Percentiles rank a stretch among this genome's conserved stretches.
These are phyloP conservation scores for Pagrus major DNA, from an alignment of 2,113 vertebrate genomes.

Conservation along the genomic window DNA sequence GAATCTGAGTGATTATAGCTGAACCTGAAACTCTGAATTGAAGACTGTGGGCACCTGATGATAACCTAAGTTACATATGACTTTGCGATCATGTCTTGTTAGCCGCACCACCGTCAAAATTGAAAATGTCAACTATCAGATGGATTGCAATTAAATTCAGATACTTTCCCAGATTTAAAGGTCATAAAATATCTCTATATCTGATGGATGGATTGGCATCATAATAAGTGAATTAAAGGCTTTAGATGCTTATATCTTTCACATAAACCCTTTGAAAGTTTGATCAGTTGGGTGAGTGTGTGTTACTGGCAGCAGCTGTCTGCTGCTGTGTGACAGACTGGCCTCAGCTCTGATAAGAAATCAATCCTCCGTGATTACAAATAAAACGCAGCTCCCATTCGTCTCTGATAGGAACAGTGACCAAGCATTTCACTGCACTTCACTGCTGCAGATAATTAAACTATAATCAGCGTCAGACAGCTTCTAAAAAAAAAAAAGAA, in stretches of 20 bases:
- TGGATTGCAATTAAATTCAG: no score
- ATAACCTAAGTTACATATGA: no score
- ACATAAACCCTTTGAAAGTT: neutral
- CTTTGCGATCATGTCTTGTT: no score
- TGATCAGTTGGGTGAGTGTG: neutral
- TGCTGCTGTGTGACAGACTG: conserved; percentile 11
- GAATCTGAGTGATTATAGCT: neutral
- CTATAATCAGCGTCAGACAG: neutral
- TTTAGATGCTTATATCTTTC: neutral
- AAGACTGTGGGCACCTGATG: no score
- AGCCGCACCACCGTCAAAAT: no score
- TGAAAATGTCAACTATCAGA: no score
- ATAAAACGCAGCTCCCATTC: conserved; percentile 8
- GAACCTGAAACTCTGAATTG: conserved; percentile 13
- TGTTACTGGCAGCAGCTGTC: neutral
- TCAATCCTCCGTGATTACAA: conserved; percentile 12
- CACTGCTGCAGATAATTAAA: neutral
- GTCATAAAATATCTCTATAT: no score
- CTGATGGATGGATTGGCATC: no score
- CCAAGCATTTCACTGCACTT: no score
- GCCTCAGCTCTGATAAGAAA: conserved; percentile 20
- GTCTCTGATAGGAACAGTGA: conserved; percentile 24
- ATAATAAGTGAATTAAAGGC: neutral
- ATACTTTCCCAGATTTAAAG: no score
- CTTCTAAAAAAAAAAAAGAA: neutral